phyloP scores from a whole-genome alignment of 2,797 vertebrate genomes.

The Microhierax caerulescens region DNA sequence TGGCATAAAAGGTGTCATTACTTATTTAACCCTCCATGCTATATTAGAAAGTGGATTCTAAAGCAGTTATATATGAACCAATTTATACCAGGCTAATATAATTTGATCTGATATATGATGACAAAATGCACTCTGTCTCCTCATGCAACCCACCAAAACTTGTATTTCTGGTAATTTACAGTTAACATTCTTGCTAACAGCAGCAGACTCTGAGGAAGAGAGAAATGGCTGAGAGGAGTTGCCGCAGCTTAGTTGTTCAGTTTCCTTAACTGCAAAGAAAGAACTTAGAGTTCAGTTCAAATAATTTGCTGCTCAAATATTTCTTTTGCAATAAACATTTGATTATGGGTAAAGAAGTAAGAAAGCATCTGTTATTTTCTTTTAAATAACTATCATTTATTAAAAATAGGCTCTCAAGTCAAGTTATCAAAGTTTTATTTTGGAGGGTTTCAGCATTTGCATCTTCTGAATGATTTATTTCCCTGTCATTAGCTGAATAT shows the following conservation, averaged over 20 bases:
- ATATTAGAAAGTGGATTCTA: not conserved
- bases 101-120: not conserved
- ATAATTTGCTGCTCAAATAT: not conserved
- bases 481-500: conserved; percentile 79
- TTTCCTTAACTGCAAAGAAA: not conserved
- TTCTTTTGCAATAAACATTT: conserved; percentile 25
- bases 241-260: not conserved
- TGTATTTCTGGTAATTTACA: not conserved
- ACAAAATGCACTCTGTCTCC: not conserved
- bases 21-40: not conserved
- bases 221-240: not conserved
- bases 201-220: not conserved
- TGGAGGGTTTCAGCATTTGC: conserved; percentile 67
- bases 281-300: not conserved
- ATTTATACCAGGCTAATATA: not conserved
- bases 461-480: conserved; percentile 88
- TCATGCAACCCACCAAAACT: not conserved
- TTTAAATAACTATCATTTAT: conserved; percentile 51
- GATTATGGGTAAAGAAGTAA: not conserved
- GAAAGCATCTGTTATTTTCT: conserved; percentile 21
- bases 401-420: conserved; percentile 39
- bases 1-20: not conserved
- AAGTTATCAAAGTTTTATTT: conserved; percentile 31
- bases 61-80: not conserved
- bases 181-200: not conserved